Conservation (phyloP, 2,888 invertebrate species). For the Lycaena phlaeas region DNA sequence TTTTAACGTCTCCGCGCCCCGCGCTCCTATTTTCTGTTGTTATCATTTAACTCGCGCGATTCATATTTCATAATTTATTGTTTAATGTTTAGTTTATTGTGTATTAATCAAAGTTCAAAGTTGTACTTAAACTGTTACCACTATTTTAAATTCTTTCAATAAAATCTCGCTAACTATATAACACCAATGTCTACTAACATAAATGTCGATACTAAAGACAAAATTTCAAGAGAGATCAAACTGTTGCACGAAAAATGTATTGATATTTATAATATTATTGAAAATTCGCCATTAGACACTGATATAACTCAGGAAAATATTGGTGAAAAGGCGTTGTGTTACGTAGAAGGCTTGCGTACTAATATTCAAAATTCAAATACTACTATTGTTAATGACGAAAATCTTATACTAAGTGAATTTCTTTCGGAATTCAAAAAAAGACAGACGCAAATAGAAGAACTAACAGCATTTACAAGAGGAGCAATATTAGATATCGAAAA, state of each 20-base stretch:
- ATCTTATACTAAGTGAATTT: slow-evolving; percentile 45
- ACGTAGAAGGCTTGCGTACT: slow-evolving; percentile 39
- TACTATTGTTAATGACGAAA: slow-evolving; percentile 37
- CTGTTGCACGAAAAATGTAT: slow-evolving; percentile 35
- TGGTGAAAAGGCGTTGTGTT: slow-evolving; percentile 32
- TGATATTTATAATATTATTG: slow-evolving; percentile 37
- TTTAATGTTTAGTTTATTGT: too few species aligned
- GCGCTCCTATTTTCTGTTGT: too few species aligned
- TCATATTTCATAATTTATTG: too few species aligned
- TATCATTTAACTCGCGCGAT: too few species aligned
- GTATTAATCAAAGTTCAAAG: neutral
- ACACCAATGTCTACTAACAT: slow-evolving; percentile 37
- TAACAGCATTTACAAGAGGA: slow-evolving; percentile 43
- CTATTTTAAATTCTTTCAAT: too few species aligned
- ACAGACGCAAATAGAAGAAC: slow-evolving; percentile 39
- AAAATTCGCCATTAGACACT: slow-evolving; percentile 36
- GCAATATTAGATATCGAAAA: slow-evolving; percentile 41
- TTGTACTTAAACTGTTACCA: too few species aligned
- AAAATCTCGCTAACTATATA: too few species aligned
- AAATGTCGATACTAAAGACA: slow-evolving; percentile 33
- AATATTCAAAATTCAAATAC: slow-evolving; percentile 41
- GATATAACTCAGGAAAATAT: slow-evolving; percentile 29
- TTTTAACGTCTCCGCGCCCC: too few species aligned
- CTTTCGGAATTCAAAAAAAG: slow-evolving; percentile 44
- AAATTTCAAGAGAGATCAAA: slow-evolving; percentile 40